Conservation (phyloP, 2,888 invertebrate species). For the Calliopum simillimum region DNA sequence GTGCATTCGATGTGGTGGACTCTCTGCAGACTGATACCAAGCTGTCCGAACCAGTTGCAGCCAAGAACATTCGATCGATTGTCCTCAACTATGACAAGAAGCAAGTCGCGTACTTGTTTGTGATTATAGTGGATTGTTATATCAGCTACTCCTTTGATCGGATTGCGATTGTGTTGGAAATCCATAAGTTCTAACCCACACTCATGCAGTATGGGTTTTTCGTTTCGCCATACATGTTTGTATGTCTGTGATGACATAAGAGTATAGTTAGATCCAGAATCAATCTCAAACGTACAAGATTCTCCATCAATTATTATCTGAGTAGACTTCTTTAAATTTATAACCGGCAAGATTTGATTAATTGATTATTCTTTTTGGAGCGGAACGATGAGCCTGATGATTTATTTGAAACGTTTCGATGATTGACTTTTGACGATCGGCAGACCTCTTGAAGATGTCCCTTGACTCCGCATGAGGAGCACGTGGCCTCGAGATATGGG, state of each 20-base stretch:
- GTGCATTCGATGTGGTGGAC: constrained; percentile 24
- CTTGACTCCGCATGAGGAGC: constrained; percentile 33
- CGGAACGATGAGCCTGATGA: too few relatives aligned
- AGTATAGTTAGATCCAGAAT: constrained; percentile 37
- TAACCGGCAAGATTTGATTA: constrained; percentile 1
- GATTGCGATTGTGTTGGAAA: constrained; percentile 33
- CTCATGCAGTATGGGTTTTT: constrained; percentile 10
- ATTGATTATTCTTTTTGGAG: too few relatives aligned
- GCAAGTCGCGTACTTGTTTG: constrained; percentile 28
- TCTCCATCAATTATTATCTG: neutral
- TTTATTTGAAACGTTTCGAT: too few relatives aligned
- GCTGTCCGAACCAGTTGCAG: constrained; percentile 39
- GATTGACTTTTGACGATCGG: too few relatives aligned
- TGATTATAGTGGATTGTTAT: constrained; percentile 35
- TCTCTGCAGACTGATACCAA: constrained; percentile 39
- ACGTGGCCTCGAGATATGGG: constrained; percentile 30
- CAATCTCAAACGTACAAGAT: constrained; percentile 34
- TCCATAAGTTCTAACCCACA: constrained; percentile 27
- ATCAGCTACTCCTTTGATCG: constrained; percentile 31
- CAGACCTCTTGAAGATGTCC: constrained; percentile 41
- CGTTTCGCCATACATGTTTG: constrained; percentile 24
- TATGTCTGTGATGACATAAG: constrained; percentile 23
- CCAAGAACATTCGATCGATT: constrained; percentile 35
- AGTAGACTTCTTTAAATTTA: neutral
- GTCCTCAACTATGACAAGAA: constrained; percentile 38